phyloP scores from a whole-genome alignment of 1,140 invertebrate genomes.

The Harpegnathos saltator region DNA sequence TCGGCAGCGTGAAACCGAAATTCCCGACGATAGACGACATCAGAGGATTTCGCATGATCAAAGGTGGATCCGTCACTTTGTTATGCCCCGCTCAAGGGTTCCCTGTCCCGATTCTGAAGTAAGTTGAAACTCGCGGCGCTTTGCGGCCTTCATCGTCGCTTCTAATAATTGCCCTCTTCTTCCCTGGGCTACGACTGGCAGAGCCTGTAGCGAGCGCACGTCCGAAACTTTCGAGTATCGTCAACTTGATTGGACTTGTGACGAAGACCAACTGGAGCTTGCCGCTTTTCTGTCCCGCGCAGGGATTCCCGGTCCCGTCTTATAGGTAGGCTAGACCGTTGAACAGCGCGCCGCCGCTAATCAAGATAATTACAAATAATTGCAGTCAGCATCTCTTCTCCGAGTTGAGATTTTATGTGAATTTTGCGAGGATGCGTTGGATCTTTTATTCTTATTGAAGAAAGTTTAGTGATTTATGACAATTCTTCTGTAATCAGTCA shows the following conservation, averaged over 20 bases:
- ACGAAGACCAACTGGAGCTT: conserved; percentile 86
- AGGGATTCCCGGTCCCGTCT: conserved; percentile 87
- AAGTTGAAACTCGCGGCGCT: conserved; percentile 75
- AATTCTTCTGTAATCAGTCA: no score
- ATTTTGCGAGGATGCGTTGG: no score
- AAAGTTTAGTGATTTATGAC: no score
- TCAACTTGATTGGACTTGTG: conserved; percentile 88
- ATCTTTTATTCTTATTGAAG: no score
- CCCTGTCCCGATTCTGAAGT: conserved; percentile 89
- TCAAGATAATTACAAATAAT: neutral
- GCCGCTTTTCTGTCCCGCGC: conserved; percentile 88
- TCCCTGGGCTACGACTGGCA: conserved; percentile 77
- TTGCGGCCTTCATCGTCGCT: neutral
- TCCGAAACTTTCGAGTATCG: conserved; percentile 89
- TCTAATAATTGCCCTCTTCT: conserved; percentile 40
- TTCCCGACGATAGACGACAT: conserved; percentile 88
- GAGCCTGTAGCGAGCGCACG: conserved; percentile 89
- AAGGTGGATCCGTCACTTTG: conserved; percentile 87
- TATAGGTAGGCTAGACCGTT: conserved; percentile 79
- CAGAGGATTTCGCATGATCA: conserved; percentile 80
- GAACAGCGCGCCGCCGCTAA: no score
- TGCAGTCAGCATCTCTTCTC: no score
- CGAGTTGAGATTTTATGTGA: no score
- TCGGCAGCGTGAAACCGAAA: conserved; percentile 90
- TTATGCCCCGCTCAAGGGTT: conserved; percentile 89